A percentile compares a stretch with the other conserved stretches of the same genome.
Conservation (phyloP, 2,888 invertebrate species). For the Coenonympha glycerion region DNA sequence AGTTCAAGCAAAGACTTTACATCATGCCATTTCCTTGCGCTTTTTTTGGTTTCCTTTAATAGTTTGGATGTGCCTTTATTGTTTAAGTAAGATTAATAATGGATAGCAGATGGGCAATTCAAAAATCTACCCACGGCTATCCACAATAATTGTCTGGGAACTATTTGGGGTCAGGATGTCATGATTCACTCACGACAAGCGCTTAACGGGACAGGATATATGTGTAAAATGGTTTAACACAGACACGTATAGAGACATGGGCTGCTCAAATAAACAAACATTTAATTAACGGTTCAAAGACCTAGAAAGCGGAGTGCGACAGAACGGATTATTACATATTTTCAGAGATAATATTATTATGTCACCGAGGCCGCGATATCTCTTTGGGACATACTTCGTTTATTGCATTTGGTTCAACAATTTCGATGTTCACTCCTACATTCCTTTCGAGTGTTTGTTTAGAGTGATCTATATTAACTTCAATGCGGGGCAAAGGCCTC, state of each 20-base stretch:
- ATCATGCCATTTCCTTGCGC: no score
- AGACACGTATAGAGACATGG: not conserved
- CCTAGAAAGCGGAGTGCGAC: conserved; percentile 21
- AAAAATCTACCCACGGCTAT: conserved; percentile 21
- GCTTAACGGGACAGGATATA: not conserved
- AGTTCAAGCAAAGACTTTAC: no score
- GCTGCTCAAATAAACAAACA: conserved; percentile 8
- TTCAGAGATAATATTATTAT: conserved; percentile 27
- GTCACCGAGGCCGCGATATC: conserved; percentile 17
- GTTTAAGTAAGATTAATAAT: no score
- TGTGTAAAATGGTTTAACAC: not conserved
- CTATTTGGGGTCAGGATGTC: conserved; percentile 10
- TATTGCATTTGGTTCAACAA: conserved; percentile 7
- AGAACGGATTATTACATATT: conserved; percentile 10
- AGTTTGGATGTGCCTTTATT: conserved; percentile 8
- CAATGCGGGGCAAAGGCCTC: conserved; percentile 20
- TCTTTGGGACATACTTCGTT: conserved; percentile 15
- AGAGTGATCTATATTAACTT: conserved; percentile 10
- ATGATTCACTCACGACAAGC: conserved; percentile 15
- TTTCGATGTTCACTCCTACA: not conserved
- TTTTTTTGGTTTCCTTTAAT: not conserved
- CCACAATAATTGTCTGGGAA: conserved; percentile 15
- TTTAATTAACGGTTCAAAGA: conserved; percentile 24
- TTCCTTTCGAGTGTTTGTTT: conserved; percentile 11
- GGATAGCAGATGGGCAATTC: conserved; percentile 6